Percentiles rank a stretch among this genome's conserved stretches.
phyloP scores from a whole-genome alignment of 2,797 vertebrate genomes.

The Orestias chungarensis region DNA sequence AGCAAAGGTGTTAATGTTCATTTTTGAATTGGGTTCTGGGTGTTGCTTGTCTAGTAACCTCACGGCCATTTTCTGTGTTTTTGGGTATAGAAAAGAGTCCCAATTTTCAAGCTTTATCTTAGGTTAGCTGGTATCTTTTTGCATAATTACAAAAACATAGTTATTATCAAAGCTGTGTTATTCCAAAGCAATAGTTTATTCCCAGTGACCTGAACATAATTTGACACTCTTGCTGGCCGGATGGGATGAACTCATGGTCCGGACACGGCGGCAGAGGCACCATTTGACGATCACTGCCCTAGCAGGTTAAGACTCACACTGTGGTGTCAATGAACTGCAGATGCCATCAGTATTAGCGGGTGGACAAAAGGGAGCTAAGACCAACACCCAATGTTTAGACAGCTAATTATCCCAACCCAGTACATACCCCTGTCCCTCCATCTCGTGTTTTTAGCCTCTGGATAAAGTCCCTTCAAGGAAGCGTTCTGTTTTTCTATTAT shows the following conservation, averaged over 20 bases:
- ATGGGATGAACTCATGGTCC: background rate
- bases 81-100: no score
- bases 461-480: background rate
- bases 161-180: no score
- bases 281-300: background rate
- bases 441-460: background rate
- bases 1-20: background rate
- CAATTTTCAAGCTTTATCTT: no score
- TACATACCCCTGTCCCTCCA: background rate
- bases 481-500: background rate
- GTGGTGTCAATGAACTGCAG: conserved; percentile 63
- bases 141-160: no score
- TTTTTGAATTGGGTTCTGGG: background rate
- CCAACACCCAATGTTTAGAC: conserved; percentile 61
- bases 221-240: background rate
- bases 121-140: no score
- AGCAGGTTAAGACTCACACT: conserved; percentile 31
- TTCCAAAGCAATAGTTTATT: no score
- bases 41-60: no score
- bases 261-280: background rate
- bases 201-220: background rate
- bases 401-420: conserved; percentile 55
- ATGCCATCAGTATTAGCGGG: conserved; percentile 45
- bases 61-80: no score
- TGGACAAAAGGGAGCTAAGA: conserved; percentile 43